phyloP scores from a whole-genome alignment of 2,797 vertebrate genomes.

The Myotis findleyi region DNA sequence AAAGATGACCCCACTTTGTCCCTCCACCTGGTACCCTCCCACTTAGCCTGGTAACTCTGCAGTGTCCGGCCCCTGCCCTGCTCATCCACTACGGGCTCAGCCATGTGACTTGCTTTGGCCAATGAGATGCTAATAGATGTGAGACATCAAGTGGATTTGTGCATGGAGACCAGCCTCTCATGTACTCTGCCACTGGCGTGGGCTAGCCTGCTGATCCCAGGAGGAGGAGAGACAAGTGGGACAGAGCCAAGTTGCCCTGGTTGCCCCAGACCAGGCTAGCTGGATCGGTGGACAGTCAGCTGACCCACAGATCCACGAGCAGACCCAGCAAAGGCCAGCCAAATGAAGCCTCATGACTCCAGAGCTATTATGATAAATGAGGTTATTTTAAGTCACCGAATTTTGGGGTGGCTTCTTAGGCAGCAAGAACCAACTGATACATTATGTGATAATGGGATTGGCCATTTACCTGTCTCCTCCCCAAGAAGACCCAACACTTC shows the following conservation, averaged over 20 bases:
- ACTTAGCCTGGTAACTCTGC: background rate
- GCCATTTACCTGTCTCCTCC: background rate
- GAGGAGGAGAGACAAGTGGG: background rate
- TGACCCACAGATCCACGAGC: background rate
- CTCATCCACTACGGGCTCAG: background rate
- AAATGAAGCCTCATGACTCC: background rate
- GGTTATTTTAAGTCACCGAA: background rate
- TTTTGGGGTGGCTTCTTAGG: background rate
- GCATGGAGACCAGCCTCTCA: background rate
- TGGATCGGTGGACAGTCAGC: background rate
- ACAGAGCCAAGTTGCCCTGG: background rate
- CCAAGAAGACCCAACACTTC: background rate
- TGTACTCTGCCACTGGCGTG: rapidly evolving
- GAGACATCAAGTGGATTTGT: background rate
- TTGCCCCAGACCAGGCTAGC: background rate
- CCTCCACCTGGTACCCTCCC: background rate
- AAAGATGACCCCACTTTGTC: background rate
- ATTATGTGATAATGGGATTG: background rate
- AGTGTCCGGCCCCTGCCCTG: rapidly evolving
- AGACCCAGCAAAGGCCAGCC: background rate
- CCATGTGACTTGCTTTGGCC: background rate
- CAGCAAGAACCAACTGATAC: background rate
- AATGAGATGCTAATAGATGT: background rate
- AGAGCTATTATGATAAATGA: background rate
- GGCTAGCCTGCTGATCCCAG: background rate